Conservation (phyloP, 1,140 invertebrate genomes). For the Papilio helenus region DNA sequence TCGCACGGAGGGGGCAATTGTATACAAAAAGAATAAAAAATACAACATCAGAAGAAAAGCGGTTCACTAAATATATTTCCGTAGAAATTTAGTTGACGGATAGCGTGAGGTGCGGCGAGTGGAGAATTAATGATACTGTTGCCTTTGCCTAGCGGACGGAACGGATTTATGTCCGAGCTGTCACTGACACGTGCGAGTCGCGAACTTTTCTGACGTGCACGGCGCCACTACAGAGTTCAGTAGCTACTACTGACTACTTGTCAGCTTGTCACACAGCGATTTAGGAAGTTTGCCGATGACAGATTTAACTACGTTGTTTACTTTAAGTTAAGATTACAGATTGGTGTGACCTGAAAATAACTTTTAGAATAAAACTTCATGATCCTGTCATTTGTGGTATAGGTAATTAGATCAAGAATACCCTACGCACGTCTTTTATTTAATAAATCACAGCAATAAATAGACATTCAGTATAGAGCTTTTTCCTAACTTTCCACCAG, state of each 20-base stretch:
- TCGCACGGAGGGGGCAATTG: too few relatives aligned
- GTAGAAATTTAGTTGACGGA: conserved; percentile 59
- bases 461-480: too few relatives aligned
- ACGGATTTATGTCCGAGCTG: conserved; percentile 70
- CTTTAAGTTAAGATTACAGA: background rate
- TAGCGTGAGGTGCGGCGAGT: conserved; percentile 58
- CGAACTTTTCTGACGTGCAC: conserved; percentile 30
- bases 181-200: conserved; percentile 56
- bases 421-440: too few relatives aligned
- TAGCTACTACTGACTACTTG: conserved; percentile 5
- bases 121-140: conserved; percentile 63
- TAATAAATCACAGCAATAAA: too few relatives aligned
- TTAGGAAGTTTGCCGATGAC: conserved; percentile 4
- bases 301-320: background rate
- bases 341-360: background rate
- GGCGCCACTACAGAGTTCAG: conserved; percentile 2
- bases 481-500: too few relatives aligned
- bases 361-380: background rate
- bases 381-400: too few relatives aligned
- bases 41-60: conserved; percentile 16
- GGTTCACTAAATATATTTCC: conserved; percentile 28
- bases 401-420: too few relatives aligned
- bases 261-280: conserved; percentile 13
- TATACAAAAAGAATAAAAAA: background rate
- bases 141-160: conserved; percentile 49